These are phyloP conservation scores for Wasmannia auropunctata DNA, from an alignment of 1,140 invertebrate species.

Conservation along the genomic window DNA sequence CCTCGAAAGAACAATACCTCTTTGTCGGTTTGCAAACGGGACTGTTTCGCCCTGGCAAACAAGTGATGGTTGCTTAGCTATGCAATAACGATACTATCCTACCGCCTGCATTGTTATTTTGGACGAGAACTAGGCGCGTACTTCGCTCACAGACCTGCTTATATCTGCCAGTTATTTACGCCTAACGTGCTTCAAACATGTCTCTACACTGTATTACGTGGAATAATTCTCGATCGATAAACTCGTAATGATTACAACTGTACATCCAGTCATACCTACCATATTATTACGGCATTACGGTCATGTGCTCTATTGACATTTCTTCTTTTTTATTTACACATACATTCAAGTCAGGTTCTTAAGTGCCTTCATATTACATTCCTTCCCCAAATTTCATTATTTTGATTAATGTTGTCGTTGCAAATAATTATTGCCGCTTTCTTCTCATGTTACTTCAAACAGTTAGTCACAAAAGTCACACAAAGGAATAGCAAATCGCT, in stretches of 20 bases:
- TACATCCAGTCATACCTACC: not conserved
- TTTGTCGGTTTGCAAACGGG: slow-evolving; percentile 76
- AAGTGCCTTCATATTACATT: not conserved
- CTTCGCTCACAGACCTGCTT: slow-evolving; percentile 34
- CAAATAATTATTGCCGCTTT: not conserved
- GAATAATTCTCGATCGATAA: not conserved
- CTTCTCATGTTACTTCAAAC: not conserved
- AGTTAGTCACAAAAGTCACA: slow-evolving; percentile 8
- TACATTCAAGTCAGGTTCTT: not conserved
- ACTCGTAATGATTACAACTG: not conserved
- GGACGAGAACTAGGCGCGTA: slow-evolving; percentile 62
- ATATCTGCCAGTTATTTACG: slow-evolving; percentile 43
- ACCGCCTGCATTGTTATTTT: slow-evolving; percentile 67
- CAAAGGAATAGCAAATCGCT: not conserved
- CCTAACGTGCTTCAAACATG: not conserved
- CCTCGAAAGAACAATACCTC: slow-evolving; percentile 75
- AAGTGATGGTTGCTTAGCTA: slow-evolving; percentile 72
- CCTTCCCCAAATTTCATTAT: not conserved
- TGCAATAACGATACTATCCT: slow-evolving; percentile 72
- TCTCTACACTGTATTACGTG: not conserved
- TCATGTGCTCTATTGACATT: not conserved
- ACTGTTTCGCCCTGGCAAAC: slow-evolving; percentile 73
- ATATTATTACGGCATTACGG: not conserved
- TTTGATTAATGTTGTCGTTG: not conserved
- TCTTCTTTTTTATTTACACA: not conserved